phyloP scores from a whole-genome alignment of 1,140 invertebrate genomes.

The Macrotrachela quadricornifera region DNA sequence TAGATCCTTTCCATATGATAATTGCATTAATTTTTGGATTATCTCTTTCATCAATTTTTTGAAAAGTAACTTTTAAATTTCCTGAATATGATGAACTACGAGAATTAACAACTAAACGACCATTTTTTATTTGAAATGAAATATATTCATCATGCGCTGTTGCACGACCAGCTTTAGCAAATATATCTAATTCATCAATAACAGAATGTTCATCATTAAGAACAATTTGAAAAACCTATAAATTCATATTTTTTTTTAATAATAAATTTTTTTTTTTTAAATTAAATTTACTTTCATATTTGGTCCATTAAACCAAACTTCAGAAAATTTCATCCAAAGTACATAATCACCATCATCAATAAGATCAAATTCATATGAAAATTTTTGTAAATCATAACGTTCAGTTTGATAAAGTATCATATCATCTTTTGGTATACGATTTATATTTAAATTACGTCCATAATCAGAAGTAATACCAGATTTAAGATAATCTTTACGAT shows the following conservation, averaged over 20 bases:
- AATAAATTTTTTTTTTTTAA: too few relatives aligned
- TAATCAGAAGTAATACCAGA: slow-evolving; percentile 25
- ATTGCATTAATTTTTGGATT: slow-evolving; percentile 9
- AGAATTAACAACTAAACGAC: slow-evolving; percentile 2
- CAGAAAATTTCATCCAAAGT: slow-evolving; percentile 29
- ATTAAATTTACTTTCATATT: slow-evolving; percentile 22
- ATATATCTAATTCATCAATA: slow-evolving; percentile 74
- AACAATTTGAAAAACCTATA: slow-evolving; percentile 53
- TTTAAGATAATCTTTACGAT: slow-evolving; percentile 18
- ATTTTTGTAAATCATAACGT: slow-evolving; percentile 24
- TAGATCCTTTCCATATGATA: slow-evolving; percentile 7
- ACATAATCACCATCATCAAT: slow-evolving; percentile 26
- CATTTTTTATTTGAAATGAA: slow-evolving; percentile 6
- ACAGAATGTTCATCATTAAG: slow-evolving; percentile 78
- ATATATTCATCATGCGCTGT: slow-evolving; percentile 64
- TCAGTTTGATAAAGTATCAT: slow-evolving; percentile 30
- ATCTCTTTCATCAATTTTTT: slow-evolving; percentile 17
- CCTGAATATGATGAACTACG: slow-evolving; percentile 23
- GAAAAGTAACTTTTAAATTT: slow-evolving; percentile 22
- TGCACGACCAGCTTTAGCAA: slow-evolving; percentile 65
- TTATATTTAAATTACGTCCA: slow-evolving; percentile 25
- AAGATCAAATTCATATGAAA: slow-evolving; percentile 27
- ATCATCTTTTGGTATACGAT: slow-evolving; percentile 24
- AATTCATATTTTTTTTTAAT: too few relatives aligned
- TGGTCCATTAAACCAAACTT: slow-evolving; percentile 29